A percentile compares a stretch with the other conserved stretches of the same genome.
These are phyloP conservation scores for Yponomeuta plumbellus DNA, from an alignment of 2,888 invertebrate species.

Conservation along the genomic window DNA sequence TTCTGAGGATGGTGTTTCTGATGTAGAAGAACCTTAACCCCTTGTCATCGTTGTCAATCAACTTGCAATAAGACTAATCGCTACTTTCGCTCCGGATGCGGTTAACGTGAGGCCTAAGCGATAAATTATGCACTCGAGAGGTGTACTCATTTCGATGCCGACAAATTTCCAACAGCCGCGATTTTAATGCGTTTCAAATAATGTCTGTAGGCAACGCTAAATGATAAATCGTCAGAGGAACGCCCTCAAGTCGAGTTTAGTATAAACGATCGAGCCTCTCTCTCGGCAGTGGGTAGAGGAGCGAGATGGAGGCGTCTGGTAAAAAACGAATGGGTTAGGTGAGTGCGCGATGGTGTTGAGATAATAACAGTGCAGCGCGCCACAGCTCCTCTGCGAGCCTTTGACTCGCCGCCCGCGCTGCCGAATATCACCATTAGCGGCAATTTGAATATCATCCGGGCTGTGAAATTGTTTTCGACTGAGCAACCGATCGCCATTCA, in stretches of 20 bases:
- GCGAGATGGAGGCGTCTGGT: slow-evolving; percentile 60
- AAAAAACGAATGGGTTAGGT: slow-evolving; percentile 70
- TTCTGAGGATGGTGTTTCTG: no score
- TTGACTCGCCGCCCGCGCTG: slow-evolving; percentile 52
- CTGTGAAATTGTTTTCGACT: slow-evolving; percentile 53
- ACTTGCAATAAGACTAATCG: slow-evolving; percentile 63
- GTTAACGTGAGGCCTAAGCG: slow-evolving; percentile 40
- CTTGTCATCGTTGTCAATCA: slow-evolving; percentile 41
- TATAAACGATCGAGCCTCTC: slow-evolving; percentile 58
- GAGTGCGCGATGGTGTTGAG: slow-evolving; percentile 73
- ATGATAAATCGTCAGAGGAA: slow-evolving; percentile 73
- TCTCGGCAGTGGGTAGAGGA: slow-evolving; percentile 44
- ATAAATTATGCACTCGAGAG: slow-evolving; percentile 71
- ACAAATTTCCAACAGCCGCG: slow-evolving; percentile 73
- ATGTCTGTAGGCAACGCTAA: slow-evolving; percentile 75
- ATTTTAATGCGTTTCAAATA: slow-evolving; percentile 76
- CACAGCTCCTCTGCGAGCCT: slow-evolving; percentile 44
- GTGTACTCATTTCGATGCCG: slow-evolving; percentile 74
- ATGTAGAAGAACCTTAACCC: no score
- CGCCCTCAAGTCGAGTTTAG: slow-evolving; percentile 66
- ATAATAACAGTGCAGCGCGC: slow-evolving; percentile 71
- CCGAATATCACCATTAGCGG: slow-evolving; percentile 64
- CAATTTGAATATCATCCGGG: slow-evolving; percentile 58
- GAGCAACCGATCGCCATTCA: slow-evolving; percentile 27
- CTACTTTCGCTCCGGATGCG: slow-evolving; percentile 54